Percentiles rank a stretch among this genome's conserved stretches.
Evolutionary conservation across 2,113 vertebrate species (phyloP).

Genomic region (Psettodes erumei): DNA sequence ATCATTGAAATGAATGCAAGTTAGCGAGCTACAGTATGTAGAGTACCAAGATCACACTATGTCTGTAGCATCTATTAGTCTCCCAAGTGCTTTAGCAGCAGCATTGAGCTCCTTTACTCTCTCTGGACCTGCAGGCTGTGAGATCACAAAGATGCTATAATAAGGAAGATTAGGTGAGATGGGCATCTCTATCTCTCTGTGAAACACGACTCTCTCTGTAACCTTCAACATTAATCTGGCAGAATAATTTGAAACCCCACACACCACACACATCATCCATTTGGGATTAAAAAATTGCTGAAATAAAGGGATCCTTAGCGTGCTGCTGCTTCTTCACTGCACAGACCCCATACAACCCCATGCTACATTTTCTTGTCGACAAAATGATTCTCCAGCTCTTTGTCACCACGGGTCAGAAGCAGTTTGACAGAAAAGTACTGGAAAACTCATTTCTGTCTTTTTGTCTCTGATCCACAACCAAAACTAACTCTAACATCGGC

Average conservation of each 20-base stretch:
- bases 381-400: slow-evolving; percentile 60
- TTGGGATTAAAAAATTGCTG: slow-evolving; percentile 25
- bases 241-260: slow-evolving; percentile 38
- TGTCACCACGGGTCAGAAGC: slow-evolving; percentile 52
- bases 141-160: slow-evolving; percentile 55
- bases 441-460: slow-evolving; percentile 68
- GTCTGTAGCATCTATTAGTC: slow-evolving; percentile 69
- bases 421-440: slow-evolving; percentile 59
- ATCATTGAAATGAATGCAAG: not conserved
- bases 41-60: slow-evolving; percentile 33
- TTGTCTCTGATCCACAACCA: slow-evolving; percentile 67
- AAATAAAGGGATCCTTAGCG: slow-evolving; percentile 46
- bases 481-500: slow-evolving; percentile 68
- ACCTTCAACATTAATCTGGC: slow-evolving; percentile 34
- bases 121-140: slow-evolving; percentile 26
- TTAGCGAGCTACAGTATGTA: slow-evolving; percentile 30
- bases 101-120: slow-evolving; percentile 40
- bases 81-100: slow-evolving; percentile 72
- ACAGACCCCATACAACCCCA: slow-evolving; percentile 44
- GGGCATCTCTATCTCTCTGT: slow-evolving; percentile 43
- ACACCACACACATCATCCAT: slow-evolving; percentile 12
- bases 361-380: slow-evolving; percentile 33
- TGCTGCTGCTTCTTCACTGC: slow-evolving; percentile 32
- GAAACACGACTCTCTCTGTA: slow-evolving; percentile 53
- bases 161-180: slow-evolving; percentile 59